Conservation (phyloP, 2,888 invertebrate species). For the Platynereis dumerilii region DNA sequence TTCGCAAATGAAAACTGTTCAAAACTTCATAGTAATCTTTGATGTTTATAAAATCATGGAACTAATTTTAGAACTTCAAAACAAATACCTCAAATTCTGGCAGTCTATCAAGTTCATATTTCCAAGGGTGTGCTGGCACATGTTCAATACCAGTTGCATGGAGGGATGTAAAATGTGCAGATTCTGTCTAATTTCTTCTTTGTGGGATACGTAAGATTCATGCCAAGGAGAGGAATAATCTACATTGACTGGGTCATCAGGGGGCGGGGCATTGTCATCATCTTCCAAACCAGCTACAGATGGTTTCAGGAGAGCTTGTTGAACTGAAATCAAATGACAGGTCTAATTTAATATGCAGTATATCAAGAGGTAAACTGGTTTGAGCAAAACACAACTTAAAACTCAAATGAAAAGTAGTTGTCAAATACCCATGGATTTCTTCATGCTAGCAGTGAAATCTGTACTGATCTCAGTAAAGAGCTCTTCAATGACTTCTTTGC, state of each 20-base stretch:
- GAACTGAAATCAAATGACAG: constrained; percentile 45
- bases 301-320: constrained; percentile 60
- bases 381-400: too few relatives aligned
- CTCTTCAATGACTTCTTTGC: constrained; percentile 46
- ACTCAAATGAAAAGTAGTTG: too few relatives aligned
- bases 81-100: constrained; percentile 53
- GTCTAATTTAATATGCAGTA: too few relatives aligned
- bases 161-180: constrained; percentile 62
- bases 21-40: too few relatives aligned
- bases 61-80: too few relatives aligned
- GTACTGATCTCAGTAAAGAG: constrained; percentile 56
- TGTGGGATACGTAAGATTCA: constrained; percentile 48
- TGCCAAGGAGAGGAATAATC: constrained; percentile 63
- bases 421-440: constrained; percentile 61
- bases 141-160: constrained; percentile 57
- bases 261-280: constrained; percentile 56
- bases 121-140: constrained; percentile 60
- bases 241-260: constrained; percentile 58
- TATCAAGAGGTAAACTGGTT: too few relatives aligned
- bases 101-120: constrained; percentile 58
- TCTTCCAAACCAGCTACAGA: constrained; percentile 58
- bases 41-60: too few relatives aligned
- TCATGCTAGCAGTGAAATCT: constrained; percentile 60
- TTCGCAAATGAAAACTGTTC: too few relatives aligned
- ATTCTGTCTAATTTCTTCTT: constrained; percentile 49